Evolutionary conservation across 2,888 invertebrate genomes (phyloP).

Genomic region (Pseudoips prasinana): DNA sequence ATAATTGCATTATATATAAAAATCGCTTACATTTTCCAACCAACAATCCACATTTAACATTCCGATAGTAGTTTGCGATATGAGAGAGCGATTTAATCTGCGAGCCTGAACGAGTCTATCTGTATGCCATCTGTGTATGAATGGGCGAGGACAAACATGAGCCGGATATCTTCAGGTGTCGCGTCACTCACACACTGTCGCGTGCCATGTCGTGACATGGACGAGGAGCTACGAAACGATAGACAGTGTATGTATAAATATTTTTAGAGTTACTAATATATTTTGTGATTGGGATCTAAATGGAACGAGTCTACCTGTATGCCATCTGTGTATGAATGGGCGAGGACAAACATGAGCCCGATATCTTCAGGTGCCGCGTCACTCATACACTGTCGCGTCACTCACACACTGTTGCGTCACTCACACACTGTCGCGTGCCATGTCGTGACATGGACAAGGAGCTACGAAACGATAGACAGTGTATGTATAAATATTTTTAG

Average conservation of each 20-base stretch:
- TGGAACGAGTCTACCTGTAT: slow-evolving; percentile 60
- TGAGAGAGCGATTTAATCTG: slow-evolving; percentile 51
- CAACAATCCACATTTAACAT: too few relatives aligned
- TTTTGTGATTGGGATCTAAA: too few relatives aligned
- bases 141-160: slow-evolving; percentile 58
- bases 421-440: slow-evolving; percentile 10
- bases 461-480: slow-evolving; percentile 10
- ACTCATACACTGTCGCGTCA: too few relatives aligned
- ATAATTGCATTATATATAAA: too few relatives aligned
- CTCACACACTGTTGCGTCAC: too few relatives aligned
- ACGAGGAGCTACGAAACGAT: slow-evolving; percentile 17
- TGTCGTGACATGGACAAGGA: slow-evolving; percentile 20
- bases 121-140: slow-evolving; percentile 60
- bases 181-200: slow-evolving; percentile 39
- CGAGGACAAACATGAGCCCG: too few relatives aligned
- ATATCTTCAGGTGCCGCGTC: slow-evolving; percentile 11
- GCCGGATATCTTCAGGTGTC: slow-evolving; percentile 59
- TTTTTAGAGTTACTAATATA: too few relatives aligned
- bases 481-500: too few relatives aligned
- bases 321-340: slow-evolving; percentile 47
- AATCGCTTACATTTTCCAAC: background rate
- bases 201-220: slow-evolving; percentile 24
- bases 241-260: too few relatives aligned
- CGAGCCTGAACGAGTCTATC: slow-evolving; percentile 50
- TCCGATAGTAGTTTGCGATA: slow-evolving; percentile 1